Evolutionary conservation across 2,888 invertebrate species (phyloP).

Genomic region (Spicauda simplicius): DNA sequence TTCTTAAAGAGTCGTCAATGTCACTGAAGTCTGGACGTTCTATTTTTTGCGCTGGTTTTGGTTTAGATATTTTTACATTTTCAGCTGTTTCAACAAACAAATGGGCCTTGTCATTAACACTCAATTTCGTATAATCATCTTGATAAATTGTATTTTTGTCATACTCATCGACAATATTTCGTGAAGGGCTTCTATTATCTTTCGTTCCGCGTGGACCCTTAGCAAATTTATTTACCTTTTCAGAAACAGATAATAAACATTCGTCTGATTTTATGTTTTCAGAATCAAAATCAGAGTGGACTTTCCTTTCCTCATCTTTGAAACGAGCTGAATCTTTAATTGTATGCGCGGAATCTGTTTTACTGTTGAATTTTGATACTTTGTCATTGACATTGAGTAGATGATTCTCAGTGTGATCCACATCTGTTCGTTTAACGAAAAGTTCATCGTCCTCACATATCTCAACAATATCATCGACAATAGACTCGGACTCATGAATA

Average conservation of each 20-base stretch:
- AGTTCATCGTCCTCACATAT: constrained; percentile 82
- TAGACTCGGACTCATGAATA: constrained; percentile 86
- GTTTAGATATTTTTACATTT: constrained; percentile 73
- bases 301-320: constrained; percentile 63
- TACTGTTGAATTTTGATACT: constrained; percentile 78
- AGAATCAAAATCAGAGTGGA: constrained; percentile 82
- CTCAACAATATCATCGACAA: constrained; percentile 84
- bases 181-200: constrained; percentile 65
- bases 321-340: constrained; percentile 60
- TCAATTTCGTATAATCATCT: constrained; percentile 81
- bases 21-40: constrained; percentile 82
- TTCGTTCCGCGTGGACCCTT: constrained; percentile 70
- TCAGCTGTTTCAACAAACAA: constrained; percentile 87
- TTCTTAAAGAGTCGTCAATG: constrained; percentile 83
- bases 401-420: constrained; percentile 77
- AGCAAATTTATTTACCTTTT: constrained; percentile 89
- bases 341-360: constrained; percentile 62
- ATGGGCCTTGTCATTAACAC: constrained; percentile 87
- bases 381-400: constrained; percentile 85
- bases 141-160: constrained; percentile 82
- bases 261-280: constrained; percentile 84
- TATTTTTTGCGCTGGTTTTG: constrained; percentile 66
- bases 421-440: constrained; percentile 65
- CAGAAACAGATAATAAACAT: constrained; percentile 87
- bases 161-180: constrained; percentile 74